phyloP scores from a whole-genome alignment of 2,888 invertebrate species.

The Hemaris fuciformis region DNA sequence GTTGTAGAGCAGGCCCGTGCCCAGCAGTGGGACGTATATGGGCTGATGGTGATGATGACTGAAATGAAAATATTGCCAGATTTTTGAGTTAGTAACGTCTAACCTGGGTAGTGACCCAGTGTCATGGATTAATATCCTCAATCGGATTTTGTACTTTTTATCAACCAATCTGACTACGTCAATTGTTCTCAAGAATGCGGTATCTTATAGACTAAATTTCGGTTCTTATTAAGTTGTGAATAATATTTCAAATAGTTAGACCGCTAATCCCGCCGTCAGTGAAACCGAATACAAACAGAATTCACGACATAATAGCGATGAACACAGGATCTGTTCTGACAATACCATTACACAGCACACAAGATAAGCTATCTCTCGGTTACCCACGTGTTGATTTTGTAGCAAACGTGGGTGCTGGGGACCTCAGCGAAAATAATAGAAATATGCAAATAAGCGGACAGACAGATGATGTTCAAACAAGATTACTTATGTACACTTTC shows the following conservation, averaged over 20 bases:
- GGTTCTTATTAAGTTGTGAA: not conserved
- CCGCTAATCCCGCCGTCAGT: not conserved
- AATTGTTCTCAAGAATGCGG: too few species aligned
- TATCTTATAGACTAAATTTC: too few species aligned
- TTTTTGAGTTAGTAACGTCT: too few species aligned
- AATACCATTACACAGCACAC: slow-evolving; percentile 41
- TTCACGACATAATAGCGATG: not conserved
- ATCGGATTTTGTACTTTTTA: too few species aligned
- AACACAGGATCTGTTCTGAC: slow-evolving; percentile 12
- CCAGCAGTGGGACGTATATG: too few species aligned
- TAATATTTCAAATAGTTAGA: not conserved
- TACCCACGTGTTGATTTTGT: slow-evolving; percentile 57
- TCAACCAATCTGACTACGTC: too few species aligned
- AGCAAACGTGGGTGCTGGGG: slow-evolving; percentile 43
- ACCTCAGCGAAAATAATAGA: slow-evolving; percentile 59
- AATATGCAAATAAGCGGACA: slow-evolving; percentile 71
- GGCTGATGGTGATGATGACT: too few species aligned
- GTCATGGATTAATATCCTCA: too few species aligned
- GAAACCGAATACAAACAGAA: not conserved
- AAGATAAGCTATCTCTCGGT: slow-evolving; percentile 43
- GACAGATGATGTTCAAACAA: slow-evolving; percentile 61
- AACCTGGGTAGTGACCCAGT: not conserved
- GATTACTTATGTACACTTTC: slow-evolving; percentile 62
- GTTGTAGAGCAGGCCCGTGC: too few species aligned
- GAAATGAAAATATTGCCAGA: too few species aligned